phyloP scores from a whole-genome alignment of 2,888 invertebrate genomes.

The Epinotia nisella region DNA sequence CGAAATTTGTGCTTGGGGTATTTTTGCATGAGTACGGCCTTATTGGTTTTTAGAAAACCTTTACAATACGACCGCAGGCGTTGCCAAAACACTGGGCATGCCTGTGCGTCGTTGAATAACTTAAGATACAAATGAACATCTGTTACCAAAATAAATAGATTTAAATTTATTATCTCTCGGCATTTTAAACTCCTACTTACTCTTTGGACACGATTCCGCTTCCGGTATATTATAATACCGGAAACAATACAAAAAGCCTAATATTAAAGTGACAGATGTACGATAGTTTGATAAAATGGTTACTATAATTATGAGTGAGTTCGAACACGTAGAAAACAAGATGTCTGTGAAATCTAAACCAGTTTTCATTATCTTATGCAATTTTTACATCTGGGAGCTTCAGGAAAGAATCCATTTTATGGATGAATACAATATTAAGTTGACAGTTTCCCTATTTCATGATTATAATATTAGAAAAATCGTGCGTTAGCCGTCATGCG shows the following conservation, averaged over 20 bases:
- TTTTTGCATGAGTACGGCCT: conserved; percentile 61
- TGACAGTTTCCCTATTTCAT: too few species aligned
- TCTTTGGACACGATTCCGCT: conserved; percentile 79
- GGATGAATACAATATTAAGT: not conserved
- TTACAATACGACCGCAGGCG: conserved; percentile 28
- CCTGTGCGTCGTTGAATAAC: conserved; percentile 21
- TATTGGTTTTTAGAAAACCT: conserved; percentile 62
- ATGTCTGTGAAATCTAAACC: not conserved
- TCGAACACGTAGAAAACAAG: conserved; percentile 6
- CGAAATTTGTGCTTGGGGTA: conserved; percentile 70
- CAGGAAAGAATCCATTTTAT: not conserved
- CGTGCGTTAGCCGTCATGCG: too few species aligned
- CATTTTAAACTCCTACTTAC: conserved; percentile 58
- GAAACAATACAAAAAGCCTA: conserved; percentile 51
- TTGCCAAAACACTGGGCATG: not conserved
- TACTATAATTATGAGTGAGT: conserved; percentile 24
- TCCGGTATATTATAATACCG: conserved; percentile 65
- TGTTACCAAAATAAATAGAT: conserved; percentile 58
- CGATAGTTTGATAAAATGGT: conserved; percentile 51
- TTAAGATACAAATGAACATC: conserved; percentile 47
- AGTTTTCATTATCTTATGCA: not conserved
- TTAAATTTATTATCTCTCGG: conserved; percentile 53
- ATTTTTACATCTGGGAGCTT: too few species aligned
- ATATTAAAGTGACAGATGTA: conserved; percentile 60
- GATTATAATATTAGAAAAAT: too few species aligned